Evolutionary conservation across 1,140 invertebrate genomes (phyloP).

Genomic region (Asbolus verrucosus): DNA sequence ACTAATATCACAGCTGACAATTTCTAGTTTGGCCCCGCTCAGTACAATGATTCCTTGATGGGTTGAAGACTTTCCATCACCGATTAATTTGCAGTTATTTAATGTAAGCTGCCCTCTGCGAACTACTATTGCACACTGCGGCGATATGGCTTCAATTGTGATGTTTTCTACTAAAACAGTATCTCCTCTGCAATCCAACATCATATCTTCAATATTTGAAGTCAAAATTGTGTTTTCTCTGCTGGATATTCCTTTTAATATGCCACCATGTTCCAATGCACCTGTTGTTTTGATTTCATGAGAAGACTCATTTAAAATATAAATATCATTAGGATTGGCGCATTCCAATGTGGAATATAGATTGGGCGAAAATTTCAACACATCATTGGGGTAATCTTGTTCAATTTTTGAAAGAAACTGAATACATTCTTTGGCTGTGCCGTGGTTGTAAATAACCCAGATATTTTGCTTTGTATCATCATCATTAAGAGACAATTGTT

Average conservation of each 20-base stretch:
- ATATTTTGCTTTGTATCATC: slow-evolving; percentile 54
- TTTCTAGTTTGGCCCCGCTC: slow-evolving; percentile 57
- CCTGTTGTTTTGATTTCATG: slow-evolving; percentile 64
- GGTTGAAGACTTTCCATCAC: slow-evolving; percentile 62
- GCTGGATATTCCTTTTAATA: slow-evolving; percentile 64
- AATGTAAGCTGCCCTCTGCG: slow-evolving; percentile 62
- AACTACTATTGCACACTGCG: slow-evolving; percentile 65
- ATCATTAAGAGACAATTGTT: slow-evolving; percentile 50
- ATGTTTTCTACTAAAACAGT: slow-evolving; percentile 64
- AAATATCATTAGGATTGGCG: slow-evolving; percentile 64
- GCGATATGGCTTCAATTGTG: slow-evolving; percentile 63
- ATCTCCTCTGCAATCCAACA: slow-evolving; percentile 64
- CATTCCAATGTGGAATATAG: slow-evolving; percentile 67
- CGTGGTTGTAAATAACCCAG: slow-evolving; percentile 69
- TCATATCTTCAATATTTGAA: slow-evolving; percentile 64
- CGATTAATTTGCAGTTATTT: slow-evolving; percentile 64
- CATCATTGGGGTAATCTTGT: slow-evolving; percentile 62
- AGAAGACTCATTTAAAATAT: slow-evolving; percentile 66
- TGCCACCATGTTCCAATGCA: slow-evolving; percentile 68
- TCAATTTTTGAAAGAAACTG: slow-evolving; percentile 65
- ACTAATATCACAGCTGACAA: slow-evolving; percentile 63
- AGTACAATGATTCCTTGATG: slow-evolving; percentile 66
- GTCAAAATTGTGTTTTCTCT: slow-evolving; percentile 60
- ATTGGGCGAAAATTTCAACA: slow-evolving; percentile 62
- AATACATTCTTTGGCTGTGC: slow-evolving; percentile 66